These are phyloP conservation scores for Aramus guarauna DNA, from an alignment of 2,113 vertebrate genomes.

Conservation along the genomic window DNA sequence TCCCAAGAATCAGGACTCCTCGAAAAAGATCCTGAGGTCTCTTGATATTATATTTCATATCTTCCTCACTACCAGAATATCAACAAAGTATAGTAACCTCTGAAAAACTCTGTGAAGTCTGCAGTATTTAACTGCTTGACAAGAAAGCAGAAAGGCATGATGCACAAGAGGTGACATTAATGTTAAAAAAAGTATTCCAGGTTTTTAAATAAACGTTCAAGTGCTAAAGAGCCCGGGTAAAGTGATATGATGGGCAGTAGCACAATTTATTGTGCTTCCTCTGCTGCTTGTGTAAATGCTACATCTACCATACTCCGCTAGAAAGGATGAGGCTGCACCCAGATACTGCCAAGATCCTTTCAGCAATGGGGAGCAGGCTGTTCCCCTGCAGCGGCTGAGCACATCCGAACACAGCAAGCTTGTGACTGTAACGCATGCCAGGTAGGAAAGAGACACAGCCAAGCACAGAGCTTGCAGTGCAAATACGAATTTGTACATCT, in stretches of 20 bases:
- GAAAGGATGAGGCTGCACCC: not conserved
- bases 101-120: not conserved
- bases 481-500: not conserved
- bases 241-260: not conserved
- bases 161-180: not conserved
- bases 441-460: not conserved
- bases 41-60: not conserved
- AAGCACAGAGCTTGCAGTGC: not conserved
- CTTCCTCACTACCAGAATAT: not conserved
- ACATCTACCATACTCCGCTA: not conserved
- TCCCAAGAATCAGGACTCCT: not conserved
- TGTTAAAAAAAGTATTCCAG: not conserved
- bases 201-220: not conserved
- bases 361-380: fast-evolving
- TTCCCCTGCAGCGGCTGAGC: fast-evolving
- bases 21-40: not conserved
- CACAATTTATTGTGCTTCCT: not conserved
- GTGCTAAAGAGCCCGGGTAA: not conserved
- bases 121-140: not conserved
- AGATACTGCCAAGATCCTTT: not conserved
- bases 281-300: not conserved
- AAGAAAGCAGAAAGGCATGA: not conserved
- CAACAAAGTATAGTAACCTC: not conserved
- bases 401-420: not conserved
- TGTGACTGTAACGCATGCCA: fast-evolving